Evolutionary conservation across 2,888 invertebrate species (phyloP).

Genomic region (Drosophila peninsularis): DNA sequence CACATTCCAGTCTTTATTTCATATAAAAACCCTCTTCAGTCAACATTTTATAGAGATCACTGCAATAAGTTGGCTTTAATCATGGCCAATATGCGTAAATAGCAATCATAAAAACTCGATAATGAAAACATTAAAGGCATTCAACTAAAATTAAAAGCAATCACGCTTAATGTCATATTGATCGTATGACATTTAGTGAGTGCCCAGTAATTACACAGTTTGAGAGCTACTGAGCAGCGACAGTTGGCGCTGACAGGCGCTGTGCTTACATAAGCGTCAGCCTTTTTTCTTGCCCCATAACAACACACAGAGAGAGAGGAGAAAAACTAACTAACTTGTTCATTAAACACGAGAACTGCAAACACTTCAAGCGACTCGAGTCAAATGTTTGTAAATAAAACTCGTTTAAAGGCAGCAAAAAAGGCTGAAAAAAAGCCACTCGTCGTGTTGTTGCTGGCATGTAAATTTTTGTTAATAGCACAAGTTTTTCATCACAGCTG

Average conservation of each 20-base stretch:
- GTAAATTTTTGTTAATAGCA: constrained; percentile 76
- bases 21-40: neutral
- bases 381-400: constrained; percentile 76
- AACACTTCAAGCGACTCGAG: constrained; percentile 47
- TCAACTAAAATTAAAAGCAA: constrained; percentile 9
- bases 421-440: constrained; percentile 13
- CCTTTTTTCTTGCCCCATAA: constrained; percentile 20
- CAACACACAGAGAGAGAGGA: neutral
- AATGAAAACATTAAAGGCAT: constrained; percentile 8
- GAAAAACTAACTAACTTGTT: constrained; percentile 66
- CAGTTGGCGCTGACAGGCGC: constrained; percentile 33
- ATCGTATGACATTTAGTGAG: constrained; percentile 24
- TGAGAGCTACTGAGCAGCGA: constrained; percentile 24
- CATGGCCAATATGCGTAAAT: neutral
- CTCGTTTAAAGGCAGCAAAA: constrained; percentile 60
- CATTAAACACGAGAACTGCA: constrained; percentile 75
- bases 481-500: constrained; percentile 67
- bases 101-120: neutral
- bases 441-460: constrained; percentile 45
- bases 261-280: constrained; percentile 62
- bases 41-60: neutral
- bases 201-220: constrained; percentile 30
- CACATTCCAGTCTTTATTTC: no score
- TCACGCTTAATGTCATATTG: constrained; percentile 9
- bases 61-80: neutral